Base-by-base conservation (phyloP, 2,797 vertebrate species). In the Pangasius larnaudii region DNA sequence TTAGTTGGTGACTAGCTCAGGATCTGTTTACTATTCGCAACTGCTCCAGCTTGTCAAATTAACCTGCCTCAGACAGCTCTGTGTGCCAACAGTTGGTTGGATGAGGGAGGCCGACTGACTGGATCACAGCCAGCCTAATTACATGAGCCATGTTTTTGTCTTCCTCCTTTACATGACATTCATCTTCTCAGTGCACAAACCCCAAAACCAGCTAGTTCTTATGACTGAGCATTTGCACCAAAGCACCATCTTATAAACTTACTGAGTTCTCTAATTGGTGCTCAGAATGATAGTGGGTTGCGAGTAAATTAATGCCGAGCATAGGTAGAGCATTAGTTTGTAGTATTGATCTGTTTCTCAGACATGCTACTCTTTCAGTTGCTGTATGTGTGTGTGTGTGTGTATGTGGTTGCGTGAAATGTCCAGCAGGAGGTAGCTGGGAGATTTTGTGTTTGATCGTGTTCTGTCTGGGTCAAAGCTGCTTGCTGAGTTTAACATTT, bases 121-220 rank as follows among this genome's bases (percentile, higher is more conserved):
- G 94, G 94, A 96, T 96, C 94, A 95, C 95, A 96, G 95, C 95
- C 94, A 93, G 93, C 46, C 93, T 96, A 95, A 96, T 95, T 94
- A 95, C 93, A 93, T 92, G 89, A 90, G 80, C 92, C 84, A 85
- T 86, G 67, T 83, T 75, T 77, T 89, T 74, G 42, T 58, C 78
- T 90, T 90, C 81, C 86, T 80, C 16, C 88, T 93, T 87, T 89
- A 90, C 91, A 93, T 93, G 93, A 93, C 91, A 91, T 89, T 87
- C 90, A 51, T 91, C 89, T 92, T 89, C 85, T 85, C 87, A 90
- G 86, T 69, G 49, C 90, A 90, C 87, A 24, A 56, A 89, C 88
- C 61, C 24, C 67, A 79, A 61, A 49, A 86, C 63, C 87, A 85
- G 19, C 72, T 53, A 79, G 56, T 75, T 39, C 39, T 30, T 81